Evolutionary conservation across 2,888 invertebrate species (phyloP).

Genomic region (Athalia circularis): DNA sequence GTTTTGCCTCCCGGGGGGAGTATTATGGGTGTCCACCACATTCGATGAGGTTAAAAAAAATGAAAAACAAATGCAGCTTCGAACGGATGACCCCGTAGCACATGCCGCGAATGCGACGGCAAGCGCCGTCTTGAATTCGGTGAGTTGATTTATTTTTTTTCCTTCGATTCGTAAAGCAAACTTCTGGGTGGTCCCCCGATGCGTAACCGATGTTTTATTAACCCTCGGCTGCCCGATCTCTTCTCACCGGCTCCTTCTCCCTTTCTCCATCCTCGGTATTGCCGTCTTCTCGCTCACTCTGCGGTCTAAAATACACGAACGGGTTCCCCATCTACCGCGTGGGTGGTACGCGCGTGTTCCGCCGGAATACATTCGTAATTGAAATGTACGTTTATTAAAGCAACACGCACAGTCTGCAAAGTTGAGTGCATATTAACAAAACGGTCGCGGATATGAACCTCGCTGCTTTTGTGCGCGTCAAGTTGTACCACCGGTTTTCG

Average conservation of each 20-base stretch:
- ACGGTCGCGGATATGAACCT: constrained; percentile 34
- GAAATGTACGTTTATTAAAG: constrained; percentile 64
- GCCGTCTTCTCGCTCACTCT: constrained; percentile 45
- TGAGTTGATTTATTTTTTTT: constrained; percentile 36
- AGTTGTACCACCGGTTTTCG: not conserved
- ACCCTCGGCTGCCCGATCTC: constrained; percentile 57
- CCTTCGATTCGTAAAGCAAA: constrained; percentile 67
- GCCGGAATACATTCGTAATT: constrained; percentile 66
- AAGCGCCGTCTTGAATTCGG: constrained; percentile 3
- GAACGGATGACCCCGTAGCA: constrained; percentile 45
- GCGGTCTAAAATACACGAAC: constrained; percentile 67
- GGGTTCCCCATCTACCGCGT: constrained; percentile 60
- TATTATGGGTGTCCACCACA: no score
- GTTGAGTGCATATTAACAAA: constrained; percentile 43
- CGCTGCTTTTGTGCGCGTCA: not conserved
- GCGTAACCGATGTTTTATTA: constrained; percentile 52
- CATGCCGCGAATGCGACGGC: constrained; percentile 14
- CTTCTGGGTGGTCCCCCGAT: constrained; percentile 65
- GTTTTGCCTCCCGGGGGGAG: not conserved
- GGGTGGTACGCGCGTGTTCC: constrained; percentile 67
- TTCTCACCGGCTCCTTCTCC: constrained; percentile 45
- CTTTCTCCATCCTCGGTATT: constrained; percentile 13
- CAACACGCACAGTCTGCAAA: constrained; percentile 41
- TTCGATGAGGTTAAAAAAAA: not conserved
- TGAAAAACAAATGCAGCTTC: constrained; percentile 56